phyloP scores from a whole-genome alignment of 2,797 vertebrate species.

The Mallotus villosus region DNA sequence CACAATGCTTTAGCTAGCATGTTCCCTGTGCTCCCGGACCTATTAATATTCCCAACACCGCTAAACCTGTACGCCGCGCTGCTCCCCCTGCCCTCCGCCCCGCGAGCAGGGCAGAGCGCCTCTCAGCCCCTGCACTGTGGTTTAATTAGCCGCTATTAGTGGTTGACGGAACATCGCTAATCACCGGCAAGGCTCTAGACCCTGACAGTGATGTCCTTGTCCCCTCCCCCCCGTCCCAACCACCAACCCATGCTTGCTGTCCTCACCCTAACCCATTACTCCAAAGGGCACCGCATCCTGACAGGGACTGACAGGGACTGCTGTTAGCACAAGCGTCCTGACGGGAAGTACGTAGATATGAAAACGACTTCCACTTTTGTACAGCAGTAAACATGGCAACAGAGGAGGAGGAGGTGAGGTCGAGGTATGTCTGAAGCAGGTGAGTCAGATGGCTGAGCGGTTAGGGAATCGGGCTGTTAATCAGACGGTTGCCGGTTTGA shows the following conservation, averaged over 20 bases:
- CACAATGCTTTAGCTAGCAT: constrained; percentile 1
- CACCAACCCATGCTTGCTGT: background rate
- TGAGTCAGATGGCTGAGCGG: too few relatives aligned
- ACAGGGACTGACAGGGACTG: too few relatives aligned
- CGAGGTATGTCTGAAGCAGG: too few relatives aligned
- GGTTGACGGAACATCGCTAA: constrained; percentile 21
- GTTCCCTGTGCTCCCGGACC: background rate
- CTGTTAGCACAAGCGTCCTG: background rate
- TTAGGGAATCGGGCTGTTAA: too few relatives aligned
- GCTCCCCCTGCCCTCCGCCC: constrained; percentile 14
- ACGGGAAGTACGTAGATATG: too few relatives aligned
- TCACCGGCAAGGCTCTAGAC: background rate
- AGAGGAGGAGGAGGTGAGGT: too few relatives aligned
- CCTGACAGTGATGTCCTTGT: constrained; percentile 3
- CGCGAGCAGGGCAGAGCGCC: background rate
- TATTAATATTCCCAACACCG: constrained; percentile 30
- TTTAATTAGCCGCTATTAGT: constrained; percentile 40
- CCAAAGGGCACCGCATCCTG: background rate
- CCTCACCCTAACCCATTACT: background rate
- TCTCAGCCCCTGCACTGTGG: constrained; percentile 12
- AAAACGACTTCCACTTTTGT: too few relatives aligned
- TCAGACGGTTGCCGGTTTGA: too few relatives aligned
- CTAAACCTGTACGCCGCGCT: constrained; percentile 7
- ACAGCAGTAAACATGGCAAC: too few relatives aligned
- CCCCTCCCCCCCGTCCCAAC: background rate